Percentiles rank a stretch among this genome's conserved stretches.
Evolutionary conservation across 2,797 vertebrate species (phyloP).

Genomic region (Hirundo rustica): DNA sequence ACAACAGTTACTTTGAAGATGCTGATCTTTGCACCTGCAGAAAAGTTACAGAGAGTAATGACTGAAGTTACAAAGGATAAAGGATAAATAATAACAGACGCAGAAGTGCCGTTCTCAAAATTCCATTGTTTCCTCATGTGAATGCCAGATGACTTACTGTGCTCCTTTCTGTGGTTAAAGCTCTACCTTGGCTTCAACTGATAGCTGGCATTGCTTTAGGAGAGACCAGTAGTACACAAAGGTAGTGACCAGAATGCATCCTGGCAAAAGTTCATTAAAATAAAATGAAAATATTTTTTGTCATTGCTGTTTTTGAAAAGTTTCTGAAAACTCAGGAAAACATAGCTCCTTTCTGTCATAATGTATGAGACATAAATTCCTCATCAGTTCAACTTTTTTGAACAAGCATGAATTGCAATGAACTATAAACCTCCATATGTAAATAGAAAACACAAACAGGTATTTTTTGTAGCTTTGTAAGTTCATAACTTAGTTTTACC

Average conservation of each 20-base stretch:
- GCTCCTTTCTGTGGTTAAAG: neutral
- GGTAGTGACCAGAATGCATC: neutral
- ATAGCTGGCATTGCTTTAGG: neutral
- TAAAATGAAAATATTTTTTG: neutral
- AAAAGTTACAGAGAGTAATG: neutral
- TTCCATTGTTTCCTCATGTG: neutral
- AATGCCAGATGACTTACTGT: neutral
- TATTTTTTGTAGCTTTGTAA: neutral
- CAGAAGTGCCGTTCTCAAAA: neutral
- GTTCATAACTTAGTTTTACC: neutral
- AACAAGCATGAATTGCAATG: neutral
- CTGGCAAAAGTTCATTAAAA: neutral
- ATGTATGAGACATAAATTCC: neutral
- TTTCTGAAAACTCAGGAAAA: neutral
- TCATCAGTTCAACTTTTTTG: neutral
- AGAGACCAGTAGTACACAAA: neutral
- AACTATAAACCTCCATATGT: neutral
- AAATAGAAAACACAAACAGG: neutral
- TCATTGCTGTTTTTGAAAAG: neutral
- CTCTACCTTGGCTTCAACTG: neutral
- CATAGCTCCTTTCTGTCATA: neutral
- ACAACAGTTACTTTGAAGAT: neutral
- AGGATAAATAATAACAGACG: neutral
- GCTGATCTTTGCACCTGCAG: neutral
- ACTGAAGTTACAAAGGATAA: neutral